phyloP scores from a whole-genome alignment of 2,797 vertebrate genomes.

The Liparis tanakae region DNA sequence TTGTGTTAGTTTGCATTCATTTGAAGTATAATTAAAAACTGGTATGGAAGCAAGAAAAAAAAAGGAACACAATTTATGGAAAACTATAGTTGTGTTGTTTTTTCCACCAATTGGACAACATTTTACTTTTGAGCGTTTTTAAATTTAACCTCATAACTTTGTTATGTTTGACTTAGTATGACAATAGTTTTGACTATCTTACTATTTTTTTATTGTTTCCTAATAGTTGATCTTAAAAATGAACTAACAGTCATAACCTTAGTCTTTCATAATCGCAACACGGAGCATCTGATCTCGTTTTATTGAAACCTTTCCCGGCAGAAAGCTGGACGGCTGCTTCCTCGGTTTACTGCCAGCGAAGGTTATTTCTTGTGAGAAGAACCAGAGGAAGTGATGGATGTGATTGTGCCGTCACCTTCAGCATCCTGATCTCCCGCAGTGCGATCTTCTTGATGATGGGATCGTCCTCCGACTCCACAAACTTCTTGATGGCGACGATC shows the following conservation, averaged over 20 bases:
- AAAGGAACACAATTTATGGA: fast-evolving
- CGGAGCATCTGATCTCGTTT: fast-evolving
- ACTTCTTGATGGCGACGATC: conserved; percentile 95
- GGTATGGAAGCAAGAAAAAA: background rate
- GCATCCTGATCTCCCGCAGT: conserved; percentile 92
- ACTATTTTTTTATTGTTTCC: background rate
- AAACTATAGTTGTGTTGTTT: background rate
- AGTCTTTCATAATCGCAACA: background rate
- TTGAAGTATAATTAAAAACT: background rate
- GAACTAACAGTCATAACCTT: background rate
- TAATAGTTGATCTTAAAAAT: background rate
- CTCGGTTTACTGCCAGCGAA: background rate
- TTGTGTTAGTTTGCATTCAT: background rate
- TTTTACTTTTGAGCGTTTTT: background rate
- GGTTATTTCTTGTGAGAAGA: background rate
- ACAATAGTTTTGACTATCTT: background rate
- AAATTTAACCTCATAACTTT: background rate
- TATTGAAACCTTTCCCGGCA: background rate
- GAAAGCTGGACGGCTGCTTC: background rate
- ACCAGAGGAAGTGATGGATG: background rate
- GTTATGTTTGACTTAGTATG: background rate
- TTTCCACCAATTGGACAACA: background rate
- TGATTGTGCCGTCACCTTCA: conserved; percentile 84
- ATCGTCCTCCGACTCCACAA: conserved; percentile 94
- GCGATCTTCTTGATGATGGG: conserved; percentile 94